Evolutionary conservation across 2,113 vertebrate species (phyloP).

Genomic region (Jacana jacana): DNA sequence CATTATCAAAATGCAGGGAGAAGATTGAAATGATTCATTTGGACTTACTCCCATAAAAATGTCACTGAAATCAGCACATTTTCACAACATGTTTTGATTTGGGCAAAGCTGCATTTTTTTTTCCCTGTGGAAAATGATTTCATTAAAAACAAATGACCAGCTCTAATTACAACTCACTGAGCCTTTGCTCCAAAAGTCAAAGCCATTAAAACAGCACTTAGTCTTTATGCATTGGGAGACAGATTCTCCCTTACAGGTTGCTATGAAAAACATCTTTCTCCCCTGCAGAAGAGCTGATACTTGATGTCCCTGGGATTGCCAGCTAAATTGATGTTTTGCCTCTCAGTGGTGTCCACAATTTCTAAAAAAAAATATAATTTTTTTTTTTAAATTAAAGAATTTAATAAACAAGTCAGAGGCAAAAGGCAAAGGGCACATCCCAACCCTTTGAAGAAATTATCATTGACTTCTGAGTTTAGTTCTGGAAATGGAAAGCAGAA

Average conservation of each 20-base stretch:
- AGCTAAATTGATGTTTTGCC: neutral
- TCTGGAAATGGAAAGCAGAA: slow-evolving; percentile 19
- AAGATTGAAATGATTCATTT: slow-evolving; percentile 59
- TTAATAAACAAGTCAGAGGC: neutral
- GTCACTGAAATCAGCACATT: slow-evolving; percentile 54
- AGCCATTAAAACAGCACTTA: neutral
- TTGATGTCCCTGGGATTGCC: neutral
- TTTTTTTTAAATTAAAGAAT: neutral
- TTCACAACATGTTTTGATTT: slow-evolving; percentile 30
- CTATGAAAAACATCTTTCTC: neutral
- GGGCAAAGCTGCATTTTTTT: neutral
- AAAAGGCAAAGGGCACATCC: neutral
- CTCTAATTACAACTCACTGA: slow-evolving; percentile 37
- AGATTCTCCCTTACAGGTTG: neutral
- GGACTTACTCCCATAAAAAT: slow-evolving; percentile 48
- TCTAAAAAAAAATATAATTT: neutral
- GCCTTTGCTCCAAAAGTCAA: slow-evolving; percentile 17
- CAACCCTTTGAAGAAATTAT: slow-evolving; percentile 13
- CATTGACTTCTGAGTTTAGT: slow-evolving; percentile 20
- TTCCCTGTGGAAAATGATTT: neutral
- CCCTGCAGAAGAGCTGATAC: neutral
- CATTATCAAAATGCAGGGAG: slow-evolving; percentile 48
- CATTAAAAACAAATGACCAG: slow-evolving; percentile 52
- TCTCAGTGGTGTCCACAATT: neutral
- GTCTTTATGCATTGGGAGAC: neutral